Percentiles rank a stretch among this genome's conserved stretches.
phyloP scores from a whole-genome alignment of 2,113 vertebrate species.

The Antechinus flavipes region DNA sequence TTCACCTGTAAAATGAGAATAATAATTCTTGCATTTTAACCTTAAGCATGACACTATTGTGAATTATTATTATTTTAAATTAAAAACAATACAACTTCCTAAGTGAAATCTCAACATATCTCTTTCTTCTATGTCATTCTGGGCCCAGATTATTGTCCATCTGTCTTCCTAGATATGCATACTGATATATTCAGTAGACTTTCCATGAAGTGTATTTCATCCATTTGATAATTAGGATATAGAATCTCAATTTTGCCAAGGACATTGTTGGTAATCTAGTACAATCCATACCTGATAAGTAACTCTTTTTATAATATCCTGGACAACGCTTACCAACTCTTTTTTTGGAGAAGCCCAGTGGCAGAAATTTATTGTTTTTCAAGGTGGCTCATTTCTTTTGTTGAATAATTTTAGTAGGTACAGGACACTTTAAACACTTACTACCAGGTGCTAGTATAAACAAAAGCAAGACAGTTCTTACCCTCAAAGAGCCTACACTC shows the following conservation, averaged over 20 bases:
- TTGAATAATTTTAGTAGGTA: background rate
- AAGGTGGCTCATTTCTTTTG: background rate
- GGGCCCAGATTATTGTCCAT: too few relatives aligned
- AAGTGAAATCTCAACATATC: too few relatives aligned
- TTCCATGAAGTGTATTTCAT: too few relatives aligned
- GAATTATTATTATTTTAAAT: too few relatives aligned
- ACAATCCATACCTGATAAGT: background rate
- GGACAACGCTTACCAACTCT: background rate
- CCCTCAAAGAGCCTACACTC: background rate
- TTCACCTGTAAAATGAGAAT: too few relatives aligned
- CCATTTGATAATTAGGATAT: background rate
- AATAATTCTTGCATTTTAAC: too few relatives aligned
- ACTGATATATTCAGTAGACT: too few relatives aligned
- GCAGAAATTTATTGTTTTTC: background rate
- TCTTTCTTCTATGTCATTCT: too few relatives aligned
- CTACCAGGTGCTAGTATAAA: background rate
- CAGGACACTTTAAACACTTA: background rate
- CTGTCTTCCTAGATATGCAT: too few relatives aligned
- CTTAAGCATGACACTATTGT: too few relatives aligned
- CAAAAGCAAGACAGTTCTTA: too few relatives aligned
- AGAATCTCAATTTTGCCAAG: background rate
- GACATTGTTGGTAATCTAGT: background rate
- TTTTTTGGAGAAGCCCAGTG: background rate
- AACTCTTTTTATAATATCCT: background rate
- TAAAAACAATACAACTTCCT: too few relatives aligned